Evolutionary conservation across 2,888 invertebrate genomes (phyloP), one percentile per base, ranked within the genome.

Genomic region (Parnassius smintheus): DNA sequence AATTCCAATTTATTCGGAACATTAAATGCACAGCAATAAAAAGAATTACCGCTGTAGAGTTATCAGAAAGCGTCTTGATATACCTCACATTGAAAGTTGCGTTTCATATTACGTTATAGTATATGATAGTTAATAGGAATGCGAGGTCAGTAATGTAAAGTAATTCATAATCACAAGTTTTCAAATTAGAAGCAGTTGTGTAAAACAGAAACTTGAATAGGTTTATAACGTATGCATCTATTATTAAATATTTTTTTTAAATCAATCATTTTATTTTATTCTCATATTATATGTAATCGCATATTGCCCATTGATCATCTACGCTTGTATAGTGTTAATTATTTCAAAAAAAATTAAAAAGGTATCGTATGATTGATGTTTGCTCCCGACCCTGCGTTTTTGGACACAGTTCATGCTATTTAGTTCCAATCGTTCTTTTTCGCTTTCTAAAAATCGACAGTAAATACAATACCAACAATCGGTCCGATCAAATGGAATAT

Each of bases 401-500:
- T 64, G 62, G 68, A 62, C 57, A 58, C 65, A 59, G 50, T 56
- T 60, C 59, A 64, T 53, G 59, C 59, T 64, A 60, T 60, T 56
- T 59, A 42, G 41, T 50, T 25, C 18, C 13, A 53, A 59, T 50
- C 73, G 69, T 68, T 71, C 73, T 72, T 82, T 81, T 83, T 83
- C 77, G 81, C 84, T 87, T 86, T 88, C 82, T 83, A 85, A 85
- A 89, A 86, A 83, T 86, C 82, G 79, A 78, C 79, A 79, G 77
- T 84, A 85, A 83, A 85, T 81, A 91, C 90, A 91, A 91, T 90
- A 85, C 82, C 78, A 86, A 91, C 91, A 91, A 91, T 91, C 91
- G 91, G 84, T 85, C 82, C 86, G 88, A 91, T 91, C 91, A 90
- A 89, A 90, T 82, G 90, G 87, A 88, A 87, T 91, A 91, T 91